A percentile compares a stretch with the other conserved stretches of the same genome.
phyloP scores from a whole-genome alignment of 2,113 vertebrate species.

The Rhinopithecus roxellana region DNA sequence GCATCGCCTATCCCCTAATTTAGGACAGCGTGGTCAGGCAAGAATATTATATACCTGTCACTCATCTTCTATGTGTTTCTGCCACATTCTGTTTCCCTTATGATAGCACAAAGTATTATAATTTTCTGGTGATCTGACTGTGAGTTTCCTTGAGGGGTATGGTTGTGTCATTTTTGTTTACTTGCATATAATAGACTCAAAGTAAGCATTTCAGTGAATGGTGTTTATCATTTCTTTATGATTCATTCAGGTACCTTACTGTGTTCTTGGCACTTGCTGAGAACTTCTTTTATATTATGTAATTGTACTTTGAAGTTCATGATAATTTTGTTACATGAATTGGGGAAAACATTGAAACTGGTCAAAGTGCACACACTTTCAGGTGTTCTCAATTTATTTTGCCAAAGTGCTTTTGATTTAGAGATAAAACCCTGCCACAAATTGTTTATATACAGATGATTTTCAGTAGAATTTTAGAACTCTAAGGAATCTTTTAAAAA shows the following conservation, averaged over 20 bases:
- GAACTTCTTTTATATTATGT: neutral
- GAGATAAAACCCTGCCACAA: neutral
- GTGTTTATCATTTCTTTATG: neutral
- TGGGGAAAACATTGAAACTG: neutral
- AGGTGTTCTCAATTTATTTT: slow-evolving; percentile 25
- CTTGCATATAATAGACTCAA: neutral
- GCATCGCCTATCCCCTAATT: neutral
- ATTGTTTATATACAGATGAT: neutral
- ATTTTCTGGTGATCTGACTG: neutral
- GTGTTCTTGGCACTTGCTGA: neutral
- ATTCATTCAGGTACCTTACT: neutral
- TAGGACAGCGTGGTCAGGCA: neutral
- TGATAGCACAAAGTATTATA: neutral
- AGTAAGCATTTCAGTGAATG: neutral
- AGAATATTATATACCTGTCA: neutral
- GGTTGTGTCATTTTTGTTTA: neutral
- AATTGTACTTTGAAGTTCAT: neutral
- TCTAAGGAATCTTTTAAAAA: neutral
- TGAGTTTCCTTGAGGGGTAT: neutral
- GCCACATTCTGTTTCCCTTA: neutral
- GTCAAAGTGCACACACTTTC: neutral
- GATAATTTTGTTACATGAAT: neutral
- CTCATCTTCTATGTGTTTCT: neutral
- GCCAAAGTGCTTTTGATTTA: neutral
- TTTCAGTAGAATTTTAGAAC: slow-evolving; percentile 26